Base-by-base conservation (phyloP, 2,888 invertebrate species). In the Drosophila nigricruria region DNA sequence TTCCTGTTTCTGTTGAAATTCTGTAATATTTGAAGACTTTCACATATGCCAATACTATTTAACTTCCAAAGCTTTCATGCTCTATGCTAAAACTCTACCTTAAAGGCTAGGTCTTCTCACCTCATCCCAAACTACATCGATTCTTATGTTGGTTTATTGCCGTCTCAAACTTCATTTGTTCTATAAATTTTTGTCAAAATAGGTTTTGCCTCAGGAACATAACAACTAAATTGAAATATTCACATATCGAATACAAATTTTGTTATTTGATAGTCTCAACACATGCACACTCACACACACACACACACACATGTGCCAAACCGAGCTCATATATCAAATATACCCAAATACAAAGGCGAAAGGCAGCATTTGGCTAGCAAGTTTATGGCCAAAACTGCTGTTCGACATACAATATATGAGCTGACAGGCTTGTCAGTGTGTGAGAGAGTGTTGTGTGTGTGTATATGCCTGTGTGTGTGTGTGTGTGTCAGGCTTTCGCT, bases 301-400 rank as follows among this genome's bases (percentile, higher is more conserved):
- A 5, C 10, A 2, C 10, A 23, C 12, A 23, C 36, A 66, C 53
- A 18, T 49, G 64, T 27, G 43, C 43, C 50, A 45, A 32, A 23
- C 36, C 50, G 23, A 54, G 18, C 64, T 54, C 70, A 61, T 66
- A 57, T 78, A 70, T 77, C 50, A 59, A 66, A 62, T 45, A 45
- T 56, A 32, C 23, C 40, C 53, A 61, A 43, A 54, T 40, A 54
- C 52, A 52, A 40, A 14, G 54, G 54, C 54, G 8, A 43, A 43
- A 32, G 42, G 42, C 45, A 14, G 58, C 58, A 56, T 38, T 38
- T 36, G 36, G 50, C 40, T 47, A 40, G 42, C 49, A 65, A 60
- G 56, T 69, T 77, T 73, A 78, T 70, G 66, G 73, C 47, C 43
- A 53, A 59, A 61, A 56, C 63, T 64, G 75, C 42, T 73, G 73